Evolutionary conservation across 92 coral and sea anemone genomes (phyloP), one percentile per base, ranked within the genome.

Genomic region (Heteractis magnifica): DNA sequence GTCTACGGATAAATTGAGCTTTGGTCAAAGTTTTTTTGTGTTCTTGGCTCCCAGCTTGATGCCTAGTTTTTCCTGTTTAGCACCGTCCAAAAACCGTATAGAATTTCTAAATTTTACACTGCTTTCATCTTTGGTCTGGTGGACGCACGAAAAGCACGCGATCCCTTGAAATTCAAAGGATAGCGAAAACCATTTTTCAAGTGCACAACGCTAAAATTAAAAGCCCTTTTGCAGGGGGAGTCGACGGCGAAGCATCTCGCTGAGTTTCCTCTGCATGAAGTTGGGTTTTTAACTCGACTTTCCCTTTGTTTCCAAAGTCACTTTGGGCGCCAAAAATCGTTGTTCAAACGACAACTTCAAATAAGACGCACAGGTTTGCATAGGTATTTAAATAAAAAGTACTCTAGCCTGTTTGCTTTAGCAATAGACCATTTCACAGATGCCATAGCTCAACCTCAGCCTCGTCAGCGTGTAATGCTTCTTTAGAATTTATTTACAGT

Each of bases 281-380:
- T 68, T 20, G 48, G 10, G 19, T 68, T 68, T 12, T 26, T 48
- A 48, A 23, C 14, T 68, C 73, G 23, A 68, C 73, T 68, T 20
- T 65, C 26, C 49, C 23, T 68, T 68, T 68, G 73, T 68, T 68
- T 62, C 19, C 21, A 62, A 16, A 19, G 23, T 62, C 70, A 44
- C 73, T 68, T 68, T 62, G 73, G 15, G 73, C 73, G 73, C 73
- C 73, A 68, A 68, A 68, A 23, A 6, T 68, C 73, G 26, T 14
- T 68, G 44, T 20, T 68, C 49, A 20, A 68, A 68, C 73, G 73
- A 68, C 73, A n/a, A 6, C 15, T 68, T 68, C 73, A 26, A 68
- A 21, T 21, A 21, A 62, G 26, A 21, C 49, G 20, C 49, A 26
- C 23, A 68, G 73, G 48, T 68, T 68, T 68, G 73, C 73, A 68